A percentile compares a stretch with the other conserved stretches of the same genome.
Conservation (phyloP, 2,888 invertebrate genomes). For the Dryococelus australis region DNA sequence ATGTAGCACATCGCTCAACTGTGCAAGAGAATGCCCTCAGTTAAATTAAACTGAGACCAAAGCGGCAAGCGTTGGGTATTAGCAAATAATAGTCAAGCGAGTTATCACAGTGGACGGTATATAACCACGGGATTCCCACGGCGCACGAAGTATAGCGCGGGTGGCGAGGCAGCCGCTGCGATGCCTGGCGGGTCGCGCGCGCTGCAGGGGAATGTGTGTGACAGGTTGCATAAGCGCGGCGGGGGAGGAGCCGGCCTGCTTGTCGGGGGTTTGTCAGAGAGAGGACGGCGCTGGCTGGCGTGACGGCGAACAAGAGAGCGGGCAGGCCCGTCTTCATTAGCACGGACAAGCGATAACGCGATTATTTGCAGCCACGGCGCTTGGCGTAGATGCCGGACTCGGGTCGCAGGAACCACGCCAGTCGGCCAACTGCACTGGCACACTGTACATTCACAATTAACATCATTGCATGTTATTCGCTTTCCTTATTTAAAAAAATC, state of each 20-base stretch:
- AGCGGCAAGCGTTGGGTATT: too few relatives aligned
- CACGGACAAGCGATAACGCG: constrained; percentile 16
- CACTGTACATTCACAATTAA: too few relatives aligned
- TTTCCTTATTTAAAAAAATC: too few relatives aligned
- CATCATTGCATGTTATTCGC: too few relatives aligned
- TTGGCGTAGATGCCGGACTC: neutral
- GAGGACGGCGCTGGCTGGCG: neutral
- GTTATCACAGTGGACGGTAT: too few relatives aligned
- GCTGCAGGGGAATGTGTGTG: constrained; percentile 3
- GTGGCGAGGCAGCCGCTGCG: neutral
- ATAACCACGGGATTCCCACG: neutral
- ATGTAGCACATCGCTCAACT: too few relatives aligned
- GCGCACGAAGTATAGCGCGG: neutral
- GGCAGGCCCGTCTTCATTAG: neutral
- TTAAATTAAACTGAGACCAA: too few relatives aligned
- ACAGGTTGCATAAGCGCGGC: constrained; percentile 10
- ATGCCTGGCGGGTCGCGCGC: neutral
- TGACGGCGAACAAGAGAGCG: neutral
- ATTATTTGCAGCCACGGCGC: neutral
- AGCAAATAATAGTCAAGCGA: too few relatives aligned
- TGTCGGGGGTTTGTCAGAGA: constrained; percentile 13
- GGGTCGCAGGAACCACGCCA: too few relatives aligned
- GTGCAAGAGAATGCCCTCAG: too few relatives aligned
- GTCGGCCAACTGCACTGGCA: too few relatives aligned
- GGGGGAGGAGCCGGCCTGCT: neutral